Conservation (phyloP, 1,140 invertebrate genomes). For the Drosophila pseudoobscura region DNA sequence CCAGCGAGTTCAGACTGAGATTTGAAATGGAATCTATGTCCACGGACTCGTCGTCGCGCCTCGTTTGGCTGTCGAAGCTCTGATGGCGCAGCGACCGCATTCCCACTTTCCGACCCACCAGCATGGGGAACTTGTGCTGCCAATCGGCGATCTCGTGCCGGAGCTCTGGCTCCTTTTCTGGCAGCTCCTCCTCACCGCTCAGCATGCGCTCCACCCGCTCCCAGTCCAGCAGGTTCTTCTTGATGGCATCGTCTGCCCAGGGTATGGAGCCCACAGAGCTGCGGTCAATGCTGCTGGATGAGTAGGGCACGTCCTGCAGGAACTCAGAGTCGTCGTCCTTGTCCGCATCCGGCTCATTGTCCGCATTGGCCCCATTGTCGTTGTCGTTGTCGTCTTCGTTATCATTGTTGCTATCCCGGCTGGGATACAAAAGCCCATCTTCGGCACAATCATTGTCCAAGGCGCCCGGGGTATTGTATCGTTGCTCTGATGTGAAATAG, state of each 20-base stretch:
- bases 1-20: conserved; percentile 67
- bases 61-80: conserved; percentile 57
- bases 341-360: conserved; percentile 28
- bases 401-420: conserved; percentile 37
- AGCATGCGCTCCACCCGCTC: conserved; percentile 76
- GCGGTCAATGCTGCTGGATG: conserved; percentile 78
- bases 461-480: conserved; percentile 46
- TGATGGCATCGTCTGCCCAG: conserved; percentile 82
- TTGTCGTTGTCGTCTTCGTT: conserved; percentile 39
- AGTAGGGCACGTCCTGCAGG: conserved; percentile 76
- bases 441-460: conserved; percentile 48
- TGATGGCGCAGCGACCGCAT: conserved; percentile 47
- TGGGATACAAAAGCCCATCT: conserved; percentile 33
- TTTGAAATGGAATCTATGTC: conserved; percentile 71
- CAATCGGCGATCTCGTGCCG: conserved; percentile 76
- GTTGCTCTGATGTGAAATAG: conserved; percentile 59
- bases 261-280: conserved; percentile 81
- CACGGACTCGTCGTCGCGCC: conserved; percentile 23
- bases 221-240: conserved; percentile 81
- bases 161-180: conserved; percentile 69
- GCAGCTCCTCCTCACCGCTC: conserved; percentile 61
- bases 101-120: conserved; percentile 34
- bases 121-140: conserved; percentile 73
- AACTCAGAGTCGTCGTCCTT: conserved; percentile 75
- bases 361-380: conserved; percentile 41